These are phyloP conservation scores for Platycheirus albimanus DNA, from an alignment of 2,888 invertebrate species.

Conservation along the genomic window DNA sequence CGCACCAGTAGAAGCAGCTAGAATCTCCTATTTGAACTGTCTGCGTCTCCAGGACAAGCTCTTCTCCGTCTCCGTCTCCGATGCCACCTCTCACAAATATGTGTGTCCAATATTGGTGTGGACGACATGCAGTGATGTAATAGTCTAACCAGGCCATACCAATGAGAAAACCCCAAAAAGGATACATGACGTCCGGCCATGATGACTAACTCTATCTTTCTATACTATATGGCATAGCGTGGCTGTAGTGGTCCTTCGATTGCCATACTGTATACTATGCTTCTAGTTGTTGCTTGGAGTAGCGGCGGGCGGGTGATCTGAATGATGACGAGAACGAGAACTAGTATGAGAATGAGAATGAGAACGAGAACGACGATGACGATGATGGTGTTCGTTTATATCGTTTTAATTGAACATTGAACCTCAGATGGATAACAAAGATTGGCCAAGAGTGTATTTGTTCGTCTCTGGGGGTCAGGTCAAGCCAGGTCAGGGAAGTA, in stretches of 20 bases:
- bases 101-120: constrained; percentile 24
- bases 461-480: constrained; percentile 47
- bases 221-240: too few species aligned
- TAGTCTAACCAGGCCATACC: constrained; percentile 26
- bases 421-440: constrained; percentile 70
- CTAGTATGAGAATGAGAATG: constrained; percentile 45
- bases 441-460: constrained; percentile 56
- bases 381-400: constrained; percentile 61
- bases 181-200: constrained; percentile 30
- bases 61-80: not conserved
- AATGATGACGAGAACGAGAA: constrained; percentile 35
- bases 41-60: constrained; percentile 26
- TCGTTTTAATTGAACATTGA: constrained; percentile 69
- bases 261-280: not conserved
- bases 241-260: constrained; percentile 19
- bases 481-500: constrained; percentile 25
- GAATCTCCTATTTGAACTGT: constrained; percentile 2
- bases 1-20: constrained; percentile 37
- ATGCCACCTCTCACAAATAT: constrained; percentile 21
- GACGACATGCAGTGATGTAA: constrained; percentile 52
- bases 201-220: constrained; percentile 13
- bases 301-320: constrained; percentile 17
- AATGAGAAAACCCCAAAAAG: constrained; percentile 33
- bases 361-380: constrained; percentile 32
- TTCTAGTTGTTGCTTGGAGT: not conserved